These are phyloP conservation scores for Ennomos erosarius DNA, from an alignment of 2,888 invertebrate genomes.

Conservation along the genomic window DNA sequence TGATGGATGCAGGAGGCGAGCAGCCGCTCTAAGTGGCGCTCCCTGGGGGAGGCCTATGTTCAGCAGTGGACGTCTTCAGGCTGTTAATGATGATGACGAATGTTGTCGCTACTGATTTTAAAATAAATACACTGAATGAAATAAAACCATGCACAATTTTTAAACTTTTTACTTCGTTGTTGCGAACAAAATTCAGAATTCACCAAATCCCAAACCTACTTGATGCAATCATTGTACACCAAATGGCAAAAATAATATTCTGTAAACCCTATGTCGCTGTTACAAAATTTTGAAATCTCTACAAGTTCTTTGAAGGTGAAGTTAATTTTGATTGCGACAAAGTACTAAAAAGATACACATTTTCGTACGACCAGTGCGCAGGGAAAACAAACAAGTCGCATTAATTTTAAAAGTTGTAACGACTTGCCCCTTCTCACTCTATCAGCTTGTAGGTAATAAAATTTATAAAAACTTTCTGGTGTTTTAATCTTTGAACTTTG, in stretches of 20 bases:
- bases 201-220: constrained; percentile 24
- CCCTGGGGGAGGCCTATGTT: too few relatives aligned
- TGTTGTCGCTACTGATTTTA: too few relatives aligned
- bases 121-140: background rate
- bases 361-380: constrained; percentile 11
- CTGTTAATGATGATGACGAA: too few relatives aligned
- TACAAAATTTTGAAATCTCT: background rate
- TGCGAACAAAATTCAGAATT: constrained; percentile 26
- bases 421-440: constrained; percentile 44
- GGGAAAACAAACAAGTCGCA: constrained; percentile 45
- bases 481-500: constrained; percentile 40
- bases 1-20: too few relatives aligned
- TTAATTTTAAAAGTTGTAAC: constrained; percentile 44
- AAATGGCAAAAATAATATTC: constrained; percentile 5
- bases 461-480: constrained; percentile 40
- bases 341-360: constrained; percentile 31
- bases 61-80: too few relatives aligned
- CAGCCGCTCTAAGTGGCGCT: too few relatives aligned
- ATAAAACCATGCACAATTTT: constrained; percentile 5
- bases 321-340: constrained; percentile 6
- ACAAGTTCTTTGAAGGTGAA: background rate
- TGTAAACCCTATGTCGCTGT: background rate
- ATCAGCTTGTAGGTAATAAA: constrained; percentile 43
- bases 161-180: constrained; percentile 10
- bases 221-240: constrained; percentile 31